These are phyloP conservation scores for Latrodectus elegans DNA, from an alignment of 2,888 invertebrate genomes.

Conservation along the genomic window DNA sequence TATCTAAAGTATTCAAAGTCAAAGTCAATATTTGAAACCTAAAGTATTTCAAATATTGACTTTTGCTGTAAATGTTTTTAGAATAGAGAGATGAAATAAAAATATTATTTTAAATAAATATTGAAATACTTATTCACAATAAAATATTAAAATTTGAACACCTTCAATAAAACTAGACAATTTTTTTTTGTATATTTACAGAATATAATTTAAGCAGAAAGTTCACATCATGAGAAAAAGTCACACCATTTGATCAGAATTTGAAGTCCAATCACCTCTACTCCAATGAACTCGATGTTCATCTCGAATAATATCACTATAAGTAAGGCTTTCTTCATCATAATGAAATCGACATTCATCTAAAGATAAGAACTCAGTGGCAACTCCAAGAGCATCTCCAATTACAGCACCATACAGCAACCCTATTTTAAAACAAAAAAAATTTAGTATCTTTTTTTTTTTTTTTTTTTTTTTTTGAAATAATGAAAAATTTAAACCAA, in stretches of 20 bases:
- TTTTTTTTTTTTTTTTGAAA: too few species aligned
- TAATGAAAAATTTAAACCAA: too few species aligned
- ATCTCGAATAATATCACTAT: conserved; percentile 74
- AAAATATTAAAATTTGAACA: background rate
- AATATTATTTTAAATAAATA: too few species aligned
- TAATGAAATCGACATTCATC: conserved; percentile 75
- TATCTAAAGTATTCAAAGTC: too few species aligned
- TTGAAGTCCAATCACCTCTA: conserved; percentile 75
- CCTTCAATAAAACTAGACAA: background rate
- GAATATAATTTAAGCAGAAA: conserved; percentile 10
- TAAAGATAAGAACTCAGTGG: conserved; percentile 73
- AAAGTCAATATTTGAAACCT: too few species aligned
- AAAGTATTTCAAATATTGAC: too few species aligned
- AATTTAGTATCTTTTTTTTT: too few species aligned
- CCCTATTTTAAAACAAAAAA: conserved; percentile 10
- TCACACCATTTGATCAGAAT: conserved; percentile 75
- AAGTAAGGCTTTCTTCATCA: conserved; percentile 72
- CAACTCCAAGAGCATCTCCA: conserved; percentile 63
- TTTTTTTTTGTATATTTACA: background rate
- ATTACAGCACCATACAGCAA: conserved; percentile 63
- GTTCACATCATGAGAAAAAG: conserved; percentile 23
- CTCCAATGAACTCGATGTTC: conserved; percentile 74
- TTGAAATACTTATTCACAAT: background rate
- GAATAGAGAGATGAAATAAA: too few species aligned
- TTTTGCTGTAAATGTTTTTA: too few species aligned